Evolutionary conservation across 1,140 invertebrate species (phyloP).

Genomic region (Drosophila neocordata): DNA sequence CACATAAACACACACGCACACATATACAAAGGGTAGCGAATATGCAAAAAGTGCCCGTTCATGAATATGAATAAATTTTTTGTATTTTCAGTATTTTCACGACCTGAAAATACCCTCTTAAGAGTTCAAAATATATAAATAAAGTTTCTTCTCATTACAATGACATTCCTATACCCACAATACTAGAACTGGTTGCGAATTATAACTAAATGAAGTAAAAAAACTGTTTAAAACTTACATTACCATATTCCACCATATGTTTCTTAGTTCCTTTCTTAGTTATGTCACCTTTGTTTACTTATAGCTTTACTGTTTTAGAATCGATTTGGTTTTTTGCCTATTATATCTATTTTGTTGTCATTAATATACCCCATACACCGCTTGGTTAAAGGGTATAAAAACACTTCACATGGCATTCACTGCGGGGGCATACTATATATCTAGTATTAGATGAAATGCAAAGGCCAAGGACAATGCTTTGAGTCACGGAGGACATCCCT

Average conservation of each 20-base stretch:
- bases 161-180: too few species aligned
- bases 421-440: neutral
- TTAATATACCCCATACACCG: neutral
- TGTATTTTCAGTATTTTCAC: neutral
- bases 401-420: constrained; percentile 7
- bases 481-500: constrained; percentile 13
- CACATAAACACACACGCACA: neutral
- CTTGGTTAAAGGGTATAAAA: neutral
- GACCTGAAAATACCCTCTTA: neutral
- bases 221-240: too few species aligned
- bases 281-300: too few species aligned
- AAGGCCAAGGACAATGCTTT: constrained; percentile 13
- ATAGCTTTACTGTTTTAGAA: too few species aligned
- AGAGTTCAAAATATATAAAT: neutral
- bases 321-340: too few species aligned
- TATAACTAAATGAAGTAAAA: too few species aligned
- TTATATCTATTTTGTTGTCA: neutral
- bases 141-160: too few species aligned
- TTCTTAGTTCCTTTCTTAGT: too few species aligned
- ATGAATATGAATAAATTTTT: constrained; percentile 3
- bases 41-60: constrained; percentile 6
- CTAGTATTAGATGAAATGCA: constrained; percentile 1
- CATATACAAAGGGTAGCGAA: constrained; percentile 2
- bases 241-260: too few species aligned
- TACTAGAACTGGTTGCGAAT: too few species aligned